These are phyloP conservation scores for Miniopterus natalensis DNA, from an alignment of 2,113 vertebrate genomes.

Conservation along the genomic window DNA sequence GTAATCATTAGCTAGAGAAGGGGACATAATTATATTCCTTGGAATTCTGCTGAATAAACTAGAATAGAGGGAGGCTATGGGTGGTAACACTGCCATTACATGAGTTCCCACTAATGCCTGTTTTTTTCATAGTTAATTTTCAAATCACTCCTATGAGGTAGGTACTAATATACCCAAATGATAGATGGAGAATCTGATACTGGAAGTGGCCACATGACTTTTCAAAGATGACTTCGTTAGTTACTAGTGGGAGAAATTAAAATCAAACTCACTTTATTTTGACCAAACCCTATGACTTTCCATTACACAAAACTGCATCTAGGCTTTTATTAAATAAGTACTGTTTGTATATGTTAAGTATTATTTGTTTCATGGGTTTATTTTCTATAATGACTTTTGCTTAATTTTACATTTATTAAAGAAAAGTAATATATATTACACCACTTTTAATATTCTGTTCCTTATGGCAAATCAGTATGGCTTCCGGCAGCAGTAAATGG, in stretches of 20 bases:
- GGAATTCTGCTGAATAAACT: not conserved
- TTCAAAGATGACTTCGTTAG: not conserved
- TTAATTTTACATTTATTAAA: not conserved
- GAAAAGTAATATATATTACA: not conserved
- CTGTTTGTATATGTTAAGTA: not conserved
- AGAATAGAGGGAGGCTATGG: not conserved
- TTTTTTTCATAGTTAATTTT: constrained; percentile 22
- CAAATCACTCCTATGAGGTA: not conserved
- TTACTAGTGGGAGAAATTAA: not conserved
- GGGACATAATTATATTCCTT: not conserved
- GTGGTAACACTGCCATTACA: not conserved
- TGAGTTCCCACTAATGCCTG: not conserved
- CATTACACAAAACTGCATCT: not conserved
- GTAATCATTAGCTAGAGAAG: not conserved
- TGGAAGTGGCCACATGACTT: not conserved
- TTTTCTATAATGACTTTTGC: not conserved
- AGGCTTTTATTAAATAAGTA: not conserved
- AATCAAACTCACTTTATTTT: not conserved
- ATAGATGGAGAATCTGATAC: not conserved
- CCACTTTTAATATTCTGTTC: not conserved
- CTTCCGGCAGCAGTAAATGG: not conserved
- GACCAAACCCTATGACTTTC: not conserved
- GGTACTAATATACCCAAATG: not conserved
- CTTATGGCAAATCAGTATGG: not conserved
- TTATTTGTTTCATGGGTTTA: not conserved